Evolutionary conservation across 2,797 vertebrate species (phyloP).

Genomic region (Cryptoblepharus egeriae): DNA sequence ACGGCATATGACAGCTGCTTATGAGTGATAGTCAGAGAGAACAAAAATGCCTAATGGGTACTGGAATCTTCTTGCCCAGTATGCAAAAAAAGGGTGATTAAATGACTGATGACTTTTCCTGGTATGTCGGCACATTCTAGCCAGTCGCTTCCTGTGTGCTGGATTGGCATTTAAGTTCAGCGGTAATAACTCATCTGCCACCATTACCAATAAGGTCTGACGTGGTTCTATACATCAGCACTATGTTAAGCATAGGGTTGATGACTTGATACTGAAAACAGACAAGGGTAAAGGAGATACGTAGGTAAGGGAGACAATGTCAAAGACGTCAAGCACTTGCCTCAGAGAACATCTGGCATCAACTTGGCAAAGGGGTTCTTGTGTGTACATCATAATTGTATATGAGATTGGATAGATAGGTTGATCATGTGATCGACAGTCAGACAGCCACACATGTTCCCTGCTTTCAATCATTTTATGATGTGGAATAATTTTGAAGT

Average conservation of each 20-base stretch:
- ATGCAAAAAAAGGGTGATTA: conserved; percentile 16
- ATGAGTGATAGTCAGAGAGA: conserved; percentile 46
- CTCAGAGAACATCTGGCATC: not conserved
- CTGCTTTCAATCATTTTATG: not conserved
- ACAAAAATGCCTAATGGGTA: conserved; percentile 48
- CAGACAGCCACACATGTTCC: not conserved
- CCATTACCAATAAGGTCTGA: conserved; percentile 20
- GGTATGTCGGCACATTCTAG: conserved; percentile 1
- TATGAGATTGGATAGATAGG: not conserved
- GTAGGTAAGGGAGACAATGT: not conserved
- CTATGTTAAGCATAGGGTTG: conserved; percentile 16
- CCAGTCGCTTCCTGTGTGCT: conserved; percentile 27
- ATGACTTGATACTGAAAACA: conserved; percentile 19
- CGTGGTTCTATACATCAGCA: conserved; percentile 31
- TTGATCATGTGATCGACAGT: not conserved
- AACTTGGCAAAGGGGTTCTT: not conserved
- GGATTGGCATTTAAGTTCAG: conserved; percentile 52
- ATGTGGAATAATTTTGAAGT: not conserved
- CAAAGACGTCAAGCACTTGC: conserved; percentile 23
- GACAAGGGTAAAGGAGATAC: not conserved
- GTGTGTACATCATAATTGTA: not conserved
- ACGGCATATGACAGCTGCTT: conserved; percentile 51
- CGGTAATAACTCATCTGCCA: conserved; percentile 34
- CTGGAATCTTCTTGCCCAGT: not conserved
- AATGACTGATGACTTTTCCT: conserved; percentile 42